A percentile compares a stretch with the other conserved stretches of the same genome.
Conservation (phyloP, 2,797 vertebrate genomes). For the Perodicticus potto region DNA sequence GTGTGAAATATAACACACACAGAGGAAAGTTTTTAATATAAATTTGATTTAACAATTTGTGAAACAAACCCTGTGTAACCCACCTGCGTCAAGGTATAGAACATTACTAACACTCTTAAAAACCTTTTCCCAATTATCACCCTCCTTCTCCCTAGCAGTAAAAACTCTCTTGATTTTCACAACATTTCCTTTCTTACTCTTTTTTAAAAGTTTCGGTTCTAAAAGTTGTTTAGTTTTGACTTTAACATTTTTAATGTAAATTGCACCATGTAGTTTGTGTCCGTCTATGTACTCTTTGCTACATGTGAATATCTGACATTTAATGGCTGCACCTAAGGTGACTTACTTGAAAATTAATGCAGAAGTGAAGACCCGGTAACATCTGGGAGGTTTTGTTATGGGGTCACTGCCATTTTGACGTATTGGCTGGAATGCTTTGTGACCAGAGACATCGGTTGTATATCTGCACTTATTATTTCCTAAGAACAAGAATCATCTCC, state of each 20-base stretch:
- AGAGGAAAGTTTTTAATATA: neutral
- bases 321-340: too few relatives aligned
- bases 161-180: slow-evolving; percentile 7
- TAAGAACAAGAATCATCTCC: slow-evolving; percentile 16
- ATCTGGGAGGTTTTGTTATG: too few relatives aligned
- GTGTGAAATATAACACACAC: neutral
- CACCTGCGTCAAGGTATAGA: neutral
- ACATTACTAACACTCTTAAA: neutral
- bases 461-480: neutral
- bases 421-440: too few relatives aligned
- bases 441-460: neutral
- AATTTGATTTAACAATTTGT: slow-evolving; percentile 11
- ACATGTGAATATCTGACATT: too few relatives aligned
- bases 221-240: slow-evolving; percentile 25
- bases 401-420: too few relatives aligned
- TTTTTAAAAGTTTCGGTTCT: slow-evolving; percentile 32
- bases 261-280: neutral
- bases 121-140: neutral
- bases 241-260: slow-evolving; percentile 20
- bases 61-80: neutral
- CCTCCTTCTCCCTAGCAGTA: neutral
- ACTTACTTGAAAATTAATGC: too few relatives aligned
- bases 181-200: neutral
- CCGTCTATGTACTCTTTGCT: too few relatives aligned
- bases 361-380: too few relatives aligned